Conservation (phyloP, 2,113 vertebrate genomes). For the Triplophysa rosa region DNA sequence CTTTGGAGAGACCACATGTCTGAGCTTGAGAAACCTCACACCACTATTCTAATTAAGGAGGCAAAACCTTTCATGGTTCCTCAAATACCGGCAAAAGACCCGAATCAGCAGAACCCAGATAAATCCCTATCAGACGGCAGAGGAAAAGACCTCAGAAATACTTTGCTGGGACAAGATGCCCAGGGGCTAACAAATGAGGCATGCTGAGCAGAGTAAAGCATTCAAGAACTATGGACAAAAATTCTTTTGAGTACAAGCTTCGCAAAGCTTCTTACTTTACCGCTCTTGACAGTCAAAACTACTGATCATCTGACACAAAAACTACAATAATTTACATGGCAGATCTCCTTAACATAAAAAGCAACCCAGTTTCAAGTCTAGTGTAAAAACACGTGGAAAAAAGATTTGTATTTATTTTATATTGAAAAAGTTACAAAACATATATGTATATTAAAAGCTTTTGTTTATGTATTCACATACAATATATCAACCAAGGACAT, state of each 20-base stretch:
- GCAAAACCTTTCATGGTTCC: conserved; percentile 58
- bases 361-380: conserved; percentile 48
- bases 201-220: conserved; percentile 44
- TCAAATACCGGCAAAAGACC: conserved; percentile 30
- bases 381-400: conserved; percentile 46
- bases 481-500: conserved; percentile 56
- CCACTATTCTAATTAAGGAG: conserved; percentile 54
- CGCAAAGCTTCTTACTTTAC: conserved; percentile 44
- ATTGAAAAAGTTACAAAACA: conserved; percentile 65
- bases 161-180: conserved; percentile 50
- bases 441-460: conserved; percentile 67
- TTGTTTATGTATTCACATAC: conserved; percentile 63
- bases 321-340: conserved; percentile 47
- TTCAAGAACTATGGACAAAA: conserved; percentile 33
- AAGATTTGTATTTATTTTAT: conserved; percentile 80
- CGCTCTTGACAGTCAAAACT: conserved; percentile 35
- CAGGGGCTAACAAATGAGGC: conserved; percentile 47
- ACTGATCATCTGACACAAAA: conserved; percentile 41
- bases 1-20: conserved; percentile 43
- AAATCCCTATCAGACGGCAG: conserved; percentile 39
- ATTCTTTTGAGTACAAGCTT: conserved; percentile 29
- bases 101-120: conserved; percentile 32
- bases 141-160: conserved; percentile 47
- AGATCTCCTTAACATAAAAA: conserved; percentile 50
- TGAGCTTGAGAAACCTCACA: conserved; percentile 55